Base-by-base conservation (phyloP, 2,113 vertebrate genomes). In the Lanius ludovicianus region DNA sequence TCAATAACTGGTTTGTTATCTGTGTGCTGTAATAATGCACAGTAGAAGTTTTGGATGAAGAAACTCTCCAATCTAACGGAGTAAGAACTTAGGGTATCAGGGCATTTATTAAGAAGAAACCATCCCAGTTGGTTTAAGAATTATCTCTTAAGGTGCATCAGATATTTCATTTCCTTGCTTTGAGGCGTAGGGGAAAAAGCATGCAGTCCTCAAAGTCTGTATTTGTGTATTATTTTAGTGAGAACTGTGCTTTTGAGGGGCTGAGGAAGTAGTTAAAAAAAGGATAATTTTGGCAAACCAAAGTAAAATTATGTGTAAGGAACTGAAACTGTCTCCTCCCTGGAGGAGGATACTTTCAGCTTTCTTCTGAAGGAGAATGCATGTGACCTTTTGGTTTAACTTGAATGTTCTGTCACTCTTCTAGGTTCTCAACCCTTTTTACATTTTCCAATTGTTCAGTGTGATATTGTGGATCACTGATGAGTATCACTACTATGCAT, bases 401-500 rank as follows among this genome's bases (percentile, higher is more conserved):
- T 57, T 50, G 10, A 31, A 16, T 92, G 15, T 96, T 85, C 39
- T 90, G 23, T 93, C 25, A 12, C n/a, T 84, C 44, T 95, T 91
- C 95, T 88, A 99, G 99, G 99, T 99, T 97, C 99, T 99, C 96
- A 99, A 99, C 93, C 99, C 99, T 97, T 99, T 99, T 97, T 99
- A 99, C 99, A 98, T 99, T 98, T 99, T 99, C 98, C 99, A 99
- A 97, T 98, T 99, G 92, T 99, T 99, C 98, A 99, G 99, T 98
- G 98, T 99, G 97, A 98, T 99, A 97, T 97, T 99, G 89, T 99
- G 99, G 99, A 98, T 98, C 97, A 98, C 98, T 88, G 99, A 99
- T 97, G 98, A 99, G 89, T 99, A 99, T 98, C 99, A 99, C 97
- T 99, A 99, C 98, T 99, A 99, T 97, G 99, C 99, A 97, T 95